phyloP scores from a whole-genome alignment of 2,888 invertebrate species.

The Pachydiplax longipennis region DNA sequence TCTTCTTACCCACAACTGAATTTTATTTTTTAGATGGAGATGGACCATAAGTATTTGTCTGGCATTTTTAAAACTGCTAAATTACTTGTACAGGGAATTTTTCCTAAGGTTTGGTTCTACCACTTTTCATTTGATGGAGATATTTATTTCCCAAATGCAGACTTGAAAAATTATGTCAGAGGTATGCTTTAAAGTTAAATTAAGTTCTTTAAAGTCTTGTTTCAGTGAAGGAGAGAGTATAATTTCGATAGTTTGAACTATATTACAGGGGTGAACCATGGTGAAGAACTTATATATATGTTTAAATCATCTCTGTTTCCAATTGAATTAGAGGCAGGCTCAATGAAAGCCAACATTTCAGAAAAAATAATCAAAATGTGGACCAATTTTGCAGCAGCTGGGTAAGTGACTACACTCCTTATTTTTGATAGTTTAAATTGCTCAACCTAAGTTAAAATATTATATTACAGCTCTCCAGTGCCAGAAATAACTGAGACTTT shows the following conservation, averaged over 20 bases:
- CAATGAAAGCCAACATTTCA: background rate
- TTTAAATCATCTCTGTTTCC: background rate
- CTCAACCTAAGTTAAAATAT: background rate
- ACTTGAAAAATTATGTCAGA: background rate
- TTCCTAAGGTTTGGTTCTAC: constrained; percentile 12
- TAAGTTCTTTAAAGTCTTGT: background rate
- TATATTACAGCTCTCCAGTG: background rate
- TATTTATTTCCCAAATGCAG: background rate
- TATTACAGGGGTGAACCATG: background rate
- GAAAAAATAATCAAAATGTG: constrained; percentile 61
- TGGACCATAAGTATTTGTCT: constrained; percentile 4
- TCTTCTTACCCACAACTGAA: background rate
- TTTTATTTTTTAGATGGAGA: background rate
- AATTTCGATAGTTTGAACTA: background rate
- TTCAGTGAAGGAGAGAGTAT: background rate
- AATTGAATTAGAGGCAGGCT: background rate
- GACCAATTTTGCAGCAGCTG: constrained; percentile 64
- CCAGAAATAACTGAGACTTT: constrained; percentile 4
- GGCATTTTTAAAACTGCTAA: background rate
- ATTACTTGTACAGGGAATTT: background rate
- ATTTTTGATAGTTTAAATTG: background rate
- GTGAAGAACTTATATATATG: constrained; percentile 17
- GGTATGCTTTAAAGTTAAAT: background rate
- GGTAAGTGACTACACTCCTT: constrained; percentile 56
- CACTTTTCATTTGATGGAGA: constrained; percentile 14